Evolutionary conservation across 53 echinoderm and acorn worm genomes (phyloP), one percentile per base, ranked within the genome.

Genomic region (Mesocentrotus franciscanus): DNA sequence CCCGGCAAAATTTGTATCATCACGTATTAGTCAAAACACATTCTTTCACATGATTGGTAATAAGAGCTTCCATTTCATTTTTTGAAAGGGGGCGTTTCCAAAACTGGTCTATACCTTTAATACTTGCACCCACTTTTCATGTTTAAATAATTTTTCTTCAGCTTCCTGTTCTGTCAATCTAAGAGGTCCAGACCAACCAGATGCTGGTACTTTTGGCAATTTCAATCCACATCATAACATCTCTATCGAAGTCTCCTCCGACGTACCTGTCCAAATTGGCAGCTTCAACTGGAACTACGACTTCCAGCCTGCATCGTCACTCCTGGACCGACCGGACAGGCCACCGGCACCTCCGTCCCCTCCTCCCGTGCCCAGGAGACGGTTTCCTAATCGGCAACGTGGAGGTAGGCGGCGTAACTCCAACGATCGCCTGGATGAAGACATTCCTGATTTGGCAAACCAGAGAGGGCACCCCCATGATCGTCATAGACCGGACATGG

Each of bases 241-340:
- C 61, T 91, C 91, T 10, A 61, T 64, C 39, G 91, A 91, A 9
- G 56, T 92, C 71, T 74, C 92, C 72, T 71, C 92, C 16, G 62
- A 94, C 33, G 79, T 57, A 18, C 94, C 94, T 0, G 79, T 94
- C 61, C 94, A 81, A 33, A 33, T 94, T 61, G 94, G 84, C 61
- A 94, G 76, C 84, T 55, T 94, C 34, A 33, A 81, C 94, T 81
- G 79, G 94, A 81, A 81, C 83, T 56, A 57, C 30, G 83, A 26
- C 58, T 60, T 94, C 61, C 74, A 92, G 56, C 93, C 76, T 68
- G 74, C 93, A 2, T 68, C 93, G 3, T 42, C 87, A 1, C 58
- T 87, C 49, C 91, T 58, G 9, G 58, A 58, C 87, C 56, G 29
- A 27, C 87, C 56, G 4, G 87, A 20, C 16, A 33, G 87, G 27